Percentiles rank a stretch among this genome's conserved stretches.
Conservation (phyloP, 2,797 vertebrate genomes). For the Tolypeutes matacus region DNA sequence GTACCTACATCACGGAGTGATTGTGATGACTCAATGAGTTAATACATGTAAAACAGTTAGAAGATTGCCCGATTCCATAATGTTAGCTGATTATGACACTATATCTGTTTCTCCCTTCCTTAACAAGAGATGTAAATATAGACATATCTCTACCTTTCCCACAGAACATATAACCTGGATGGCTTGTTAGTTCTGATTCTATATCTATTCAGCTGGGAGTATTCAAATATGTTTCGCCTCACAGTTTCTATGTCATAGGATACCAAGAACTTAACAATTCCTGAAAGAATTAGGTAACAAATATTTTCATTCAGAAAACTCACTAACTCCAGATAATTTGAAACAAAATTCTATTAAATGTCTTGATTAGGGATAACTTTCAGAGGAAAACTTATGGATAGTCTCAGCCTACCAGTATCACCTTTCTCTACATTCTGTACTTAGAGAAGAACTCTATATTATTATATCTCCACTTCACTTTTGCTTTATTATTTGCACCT, state of each 20-base stretch:
- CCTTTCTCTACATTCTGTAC: slow-evolving; percentile 16
- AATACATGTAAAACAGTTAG: not conserved
- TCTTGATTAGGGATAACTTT: slow-evolving; percentile 49
- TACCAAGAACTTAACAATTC: slow-evolving; percentile 31
- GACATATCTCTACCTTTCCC: slow-evolving; percentile 5
- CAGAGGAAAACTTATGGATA: slow-evolving; percentile 1
- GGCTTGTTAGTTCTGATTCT: slow-evolving; percentile 48
- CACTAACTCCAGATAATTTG: slow-evolving; percentile 39
- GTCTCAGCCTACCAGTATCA: not conserved
- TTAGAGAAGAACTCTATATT: slow-evolving; percentile 32
- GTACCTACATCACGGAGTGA: not conserved
- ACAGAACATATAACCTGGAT: not conserved
- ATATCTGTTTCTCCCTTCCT: not conserved
- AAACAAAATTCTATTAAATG: slow-evolving; percentile 57
- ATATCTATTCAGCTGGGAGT: not conserved
- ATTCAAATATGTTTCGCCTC: slow-evolving; percentile 47
- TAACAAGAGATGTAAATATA: slow-evolving; percentile 25
- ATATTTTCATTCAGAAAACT: slow-evolving; percentile 55
- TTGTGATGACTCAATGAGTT: slow-evolving; percentile 49
- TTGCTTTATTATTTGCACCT: slow-evolving; percentile 49
- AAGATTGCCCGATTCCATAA: not conserved
- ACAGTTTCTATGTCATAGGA: slow-evolving; percentile 14
- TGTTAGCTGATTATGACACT: slow-evolving; percentile 11
- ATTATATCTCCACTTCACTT: not conserved
- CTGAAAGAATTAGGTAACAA: slow-evolving; percentile 44